These are phyloP conservation scores for human (Homo sapiens) DNA, from an alignment of 2,113 vertebrate genomes.

Conservation along the genomic window GRCh38 chr2:147649501-147650000, in stretches of 20 bases:
- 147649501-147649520: constrained; percentile 2
- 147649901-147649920: background rate
- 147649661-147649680: constrained; percentile 49
- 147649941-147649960: background rate
- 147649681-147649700: constrained; percentile 48
- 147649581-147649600: constrained; percentile 73
- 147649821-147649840: background rate
- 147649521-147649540: constrained; percentile 40
- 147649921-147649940: background rate
- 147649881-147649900: background rate
- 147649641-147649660: constrained; percentile 38
- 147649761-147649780: background rate
- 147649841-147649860: background rate
- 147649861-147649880: background rate
- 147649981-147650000: background rate
- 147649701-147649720: constrained; percentile 1
- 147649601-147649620: constrained; percentile 64
- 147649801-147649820: background rate
- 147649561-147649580: constrained; percentile 58
- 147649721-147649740: background rate
- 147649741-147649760: background rate
- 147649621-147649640: constrained; percentile 69
- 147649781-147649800: background rate
- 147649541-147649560: constrained; percentile 34
- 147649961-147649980: background rate